Conservation (phyloP, 2,797 vertebrate species). For the Hipposideros larvatus region DNA sequence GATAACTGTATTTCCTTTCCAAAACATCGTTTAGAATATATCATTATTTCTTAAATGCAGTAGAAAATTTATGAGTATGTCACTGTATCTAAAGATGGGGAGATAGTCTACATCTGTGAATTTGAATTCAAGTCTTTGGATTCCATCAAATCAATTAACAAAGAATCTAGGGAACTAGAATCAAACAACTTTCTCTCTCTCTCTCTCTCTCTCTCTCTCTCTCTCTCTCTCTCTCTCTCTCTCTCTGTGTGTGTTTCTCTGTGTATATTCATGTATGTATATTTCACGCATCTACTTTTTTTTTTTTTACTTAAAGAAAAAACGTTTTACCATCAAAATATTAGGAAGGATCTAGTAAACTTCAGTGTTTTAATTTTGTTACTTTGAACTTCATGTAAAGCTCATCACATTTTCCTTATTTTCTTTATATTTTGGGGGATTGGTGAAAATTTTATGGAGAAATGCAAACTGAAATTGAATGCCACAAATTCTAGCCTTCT, state of each 20-base stretch:
- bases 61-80: background rate
- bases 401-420: background rate
- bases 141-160: constrained; percentile 21
- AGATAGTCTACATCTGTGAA: background rate
- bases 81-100: background rate
- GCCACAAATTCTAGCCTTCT: background rate
- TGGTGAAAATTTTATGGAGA: constrained; percentile 15
- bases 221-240: too few relatives aligned
- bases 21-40: background rate
- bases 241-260: background rate
- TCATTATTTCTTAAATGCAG: background rate
- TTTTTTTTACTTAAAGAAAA: background rate
- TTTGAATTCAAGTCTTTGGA: background rate
- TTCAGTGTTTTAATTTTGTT: background rate
- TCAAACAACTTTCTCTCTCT: background rate
- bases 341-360: background rate
- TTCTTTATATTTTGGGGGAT: background rate
- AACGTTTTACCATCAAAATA: background rate
- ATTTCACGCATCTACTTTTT: background rate
- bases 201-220: too few relatives aligned
- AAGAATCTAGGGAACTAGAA: background rate
- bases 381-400: background rate
- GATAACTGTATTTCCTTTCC: background rate
- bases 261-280: background rate
- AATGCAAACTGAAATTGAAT: background rate